Evolutionary conservation across 2,113 vertebrate species (phyloP).

Genomic region (Pao palembangensis): DNA sequence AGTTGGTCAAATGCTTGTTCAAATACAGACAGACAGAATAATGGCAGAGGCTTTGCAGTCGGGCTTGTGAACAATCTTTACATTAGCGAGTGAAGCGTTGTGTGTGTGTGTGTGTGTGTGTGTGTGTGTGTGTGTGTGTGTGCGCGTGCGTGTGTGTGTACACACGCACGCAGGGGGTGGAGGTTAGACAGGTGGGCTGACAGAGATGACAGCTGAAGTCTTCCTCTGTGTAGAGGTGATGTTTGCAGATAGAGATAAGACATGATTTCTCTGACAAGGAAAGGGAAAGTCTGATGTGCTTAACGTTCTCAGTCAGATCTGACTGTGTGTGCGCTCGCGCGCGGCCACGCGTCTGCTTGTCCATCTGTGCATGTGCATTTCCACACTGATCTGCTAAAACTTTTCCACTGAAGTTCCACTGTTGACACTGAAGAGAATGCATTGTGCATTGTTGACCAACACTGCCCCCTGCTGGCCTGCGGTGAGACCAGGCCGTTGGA

Average conservation of each 20-base stretch:
- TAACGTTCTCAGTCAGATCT: slow-evolving; percentile 13
- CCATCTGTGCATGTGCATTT: neutral
- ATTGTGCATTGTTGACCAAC: slow-evolving; percentile 28
- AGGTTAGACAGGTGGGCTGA: slow-evolving; percentile 54
- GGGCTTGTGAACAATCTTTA: no score
- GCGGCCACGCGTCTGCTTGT: neutral
- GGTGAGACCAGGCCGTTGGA: neutral
- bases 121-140: slow-evolving; percentile 24
- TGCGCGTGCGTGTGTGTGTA: slow-evolving; percentile 31
- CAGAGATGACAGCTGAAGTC: slow-evolving; percentile 48
- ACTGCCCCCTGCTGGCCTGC: slow-evolving; percentile 56
- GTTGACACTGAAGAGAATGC: slow-evolving; percentile 10
- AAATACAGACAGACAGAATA: slow-evolving; percentile 54
- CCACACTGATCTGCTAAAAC: slow-evolving; percentile 5
- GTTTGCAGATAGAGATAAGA: slow-evolving; percentile 59
- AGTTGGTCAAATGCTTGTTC: slow-evolving; percentile 48
- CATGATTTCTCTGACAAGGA: slow-evolving; percentile 55
- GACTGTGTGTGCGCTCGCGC: neutral
- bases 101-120: no score
- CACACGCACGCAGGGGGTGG: slow-evolving; percentile 5
- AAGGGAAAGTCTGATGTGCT: slow-evolving; percentile 32
- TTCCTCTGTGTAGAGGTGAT: slow-evolving; percentile 36
- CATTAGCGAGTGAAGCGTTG: no score
- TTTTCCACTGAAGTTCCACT: slow-evolving; percentile 35
- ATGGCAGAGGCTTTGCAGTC: slow-evolving; percentile 49